These are phyloP conservation scores for Anhinga rufa DNA, from an alignment of 2,113 vertebrate genomes.

Conservation along the genomic window DNA sequence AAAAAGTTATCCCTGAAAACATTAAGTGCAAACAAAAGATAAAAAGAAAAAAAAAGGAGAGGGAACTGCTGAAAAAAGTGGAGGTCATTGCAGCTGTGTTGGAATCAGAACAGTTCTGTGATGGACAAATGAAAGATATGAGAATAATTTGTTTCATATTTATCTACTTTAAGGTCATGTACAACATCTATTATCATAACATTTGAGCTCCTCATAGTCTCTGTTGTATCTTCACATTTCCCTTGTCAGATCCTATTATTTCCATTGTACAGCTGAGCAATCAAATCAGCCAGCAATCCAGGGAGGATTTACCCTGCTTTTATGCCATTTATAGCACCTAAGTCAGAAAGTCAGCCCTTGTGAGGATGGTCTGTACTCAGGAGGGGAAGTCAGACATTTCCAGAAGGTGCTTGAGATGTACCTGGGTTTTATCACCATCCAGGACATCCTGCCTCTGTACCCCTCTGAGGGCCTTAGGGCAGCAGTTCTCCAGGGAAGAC, in stretches of 20 bases:
- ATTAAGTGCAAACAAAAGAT: not conserved
- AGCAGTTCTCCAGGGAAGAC: not conserved
- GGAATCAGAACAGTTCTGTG: not conserved
- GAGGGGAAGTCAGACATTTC: not conserved
- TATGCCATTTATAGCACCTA: not conserved
- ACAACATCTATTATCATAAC: slow-evolving; percentile 42
- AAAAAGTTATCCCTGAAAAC: slow-evolving; percentile 10
- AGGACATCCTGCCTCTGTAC: not conserved
- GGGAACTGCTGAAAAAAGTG: not conserved
- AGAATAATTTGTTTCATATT: slow-evolving; percentile 45
- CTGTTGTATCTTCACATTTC: slow-evolving; percentile 47
- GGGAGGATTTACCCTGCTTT: slow-evolving; percentile 3
- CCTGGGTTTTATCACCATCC: not conserved
- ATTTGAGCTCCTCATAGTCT: slow-evolving; percentile 20
- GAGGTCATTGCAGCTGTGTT: slow-evolving; percentile 41
- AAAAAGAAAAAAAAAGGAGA: not conserved
- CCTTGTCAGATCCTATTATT: slow-evolving; percentile 44
- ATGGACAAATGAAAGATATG: slow-evolving; percentile 33
- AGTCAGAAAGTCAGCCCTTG: not conserved
- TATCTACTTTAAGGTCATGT: slow-evolving; percentile 41
- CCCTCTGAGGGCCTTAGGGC: rapidly evolving
- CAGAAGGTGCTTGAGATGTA: not conserved
- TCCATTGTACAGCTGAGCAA: not conserved
- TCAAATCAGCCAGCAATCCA: not conserved
- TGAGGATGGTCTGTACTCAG: not conserved